A percentile compares a stretch with the other conserved stretches of the same genome.
Conservation (phyloP, 2,113 vertebrate genomes). For the Rhagologus leucostigma region DNA sequence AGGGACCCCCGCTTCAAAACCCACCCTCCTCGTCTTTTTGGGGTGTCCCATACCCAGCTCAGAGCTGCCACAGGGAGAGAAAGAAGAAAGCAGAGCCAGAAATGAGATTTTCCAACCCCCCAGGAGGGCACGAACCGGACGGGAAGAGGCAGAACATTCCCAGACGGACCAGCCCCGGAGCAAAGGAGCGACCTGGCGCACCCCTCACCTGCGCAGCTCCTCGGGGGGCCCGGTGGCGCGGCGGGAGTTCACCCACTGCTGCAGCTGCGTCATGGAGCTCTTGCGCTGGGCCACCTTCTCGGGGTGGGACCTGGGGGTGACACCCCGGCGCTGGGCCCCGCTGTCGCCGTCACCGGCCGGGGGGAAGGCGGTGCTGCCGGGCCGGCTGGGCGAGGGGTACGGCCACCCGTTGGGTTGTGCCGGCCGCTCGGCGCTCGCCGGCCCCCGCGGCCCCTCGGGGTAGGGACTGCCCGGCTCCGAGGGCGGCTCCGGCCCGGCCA, state of each 20-base stretch:
- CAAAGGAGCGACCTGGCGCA: accelerated
- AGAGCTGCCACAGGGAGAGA: accelerated
- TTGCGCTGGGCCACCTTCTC: conserved; percentile 92
- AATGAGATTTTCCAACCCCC: neutral
- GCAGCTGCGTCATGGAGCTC: conserved; percentile 93
- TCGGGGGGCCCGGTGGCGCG: conserved; percentile 75
- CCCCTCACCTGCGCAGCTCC: conserved; percentile 84
- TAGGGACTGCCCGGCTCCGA: conserved; percentile 70
- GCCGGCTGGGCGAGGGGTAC: conserved; percentile 64
- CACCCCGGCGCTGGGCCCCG: conserved; percentile 71
- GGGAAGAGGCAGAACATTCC: neutral
- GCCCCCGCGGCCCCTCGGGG: conserved; percentile 49
- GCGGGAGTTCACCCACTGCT: conserved; percentile 94
- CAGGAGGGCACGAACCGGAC: accelerated
- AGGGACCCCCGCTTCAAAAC: neutral
- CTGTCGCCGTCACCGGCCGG: conserved; percentile 63
- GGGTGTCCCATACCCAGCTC: neutral
- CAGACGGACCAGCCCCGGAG: neutral
- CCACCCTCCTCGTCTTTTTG: accelerated
- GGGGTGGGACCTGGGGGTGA: conserved; percentile 76
- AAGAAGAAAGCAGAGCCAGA: neutral
- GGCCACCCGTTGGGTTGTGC: conserved; percentile 82
- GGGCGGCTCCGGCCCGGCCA: conserved; percentile 43
- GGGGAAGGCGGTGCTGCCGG: conserved; percentile 56
- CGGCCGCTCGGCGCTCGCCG: conserved; percentile 35